phyloP scores from a whole-genome alignment of 2,797 vertebrate genomes.

The Syngnathus acus region DNA sequence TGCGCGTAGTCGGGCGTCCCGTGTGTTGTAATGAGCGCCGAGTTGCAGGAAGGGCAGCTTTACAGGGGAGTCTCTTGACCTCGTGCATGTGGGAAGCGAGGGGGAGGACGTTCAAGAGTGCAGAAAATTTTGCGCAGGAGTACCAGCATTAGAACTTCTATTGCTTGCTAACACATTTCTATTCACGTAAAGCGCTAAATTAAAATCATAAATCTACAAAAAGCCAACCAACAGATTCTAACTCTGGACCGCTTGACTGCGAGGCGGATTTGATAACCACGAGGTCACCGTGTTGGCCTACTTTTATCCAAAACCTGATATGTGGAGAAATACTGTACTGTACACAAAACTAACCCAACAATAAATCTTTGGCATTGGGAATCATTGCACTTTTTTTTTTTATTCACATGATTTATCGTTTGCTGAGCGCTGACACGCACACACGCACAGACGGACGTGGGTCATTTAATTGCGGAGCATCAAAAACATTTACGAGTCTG shows the following conservation, averaged over 20 bases:
- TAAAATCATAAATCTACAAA: no score
- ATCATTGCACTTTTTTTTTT: conserved; percentile 50
- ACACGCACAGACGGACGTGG: not conserved
- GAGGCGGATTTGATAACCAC: no score
- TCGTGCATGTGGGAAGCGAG: conserved; percentile 44
- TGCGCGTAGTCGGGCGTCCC: not conserved
- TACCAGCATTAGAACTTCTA: not conserved
- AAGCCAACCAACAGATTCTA: no score
- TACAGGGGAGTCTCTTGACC: conserved; percentile 32
- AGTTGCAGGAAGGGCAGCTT: conserved; percentile 22
- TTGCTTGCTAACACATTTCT: not conserved
- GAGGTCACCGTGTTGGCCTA: no score
- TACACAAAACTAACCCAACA: conserved; percentile 40
- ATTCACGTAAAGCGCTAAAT: no score
- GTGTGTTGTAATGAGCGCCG: conserved; percentile 18
- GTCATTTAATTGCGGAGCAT: conserved; percentile 60
- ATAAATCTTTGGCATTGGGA: conserved; percentile 39
- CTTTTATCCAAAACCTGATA: conserved; percentile 6
- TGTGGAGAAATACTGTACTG: conserved; percentile 9
- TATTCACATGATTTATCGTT: conserved; percentile 52
- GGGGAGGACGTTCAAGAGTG: conserved; percentile 31
- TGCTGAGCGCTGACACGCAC: conserved; percentile 54
- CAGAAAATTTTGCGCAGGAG: conserved; percentile 6
- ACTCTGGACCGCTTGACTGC: no score
- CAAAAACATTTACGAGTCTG: conserved; percentile 68